Base-by-base conservation (phyloP, 2,797 vertebrate genomes). In the Xiphorhynchus erythropygius region DNA sequence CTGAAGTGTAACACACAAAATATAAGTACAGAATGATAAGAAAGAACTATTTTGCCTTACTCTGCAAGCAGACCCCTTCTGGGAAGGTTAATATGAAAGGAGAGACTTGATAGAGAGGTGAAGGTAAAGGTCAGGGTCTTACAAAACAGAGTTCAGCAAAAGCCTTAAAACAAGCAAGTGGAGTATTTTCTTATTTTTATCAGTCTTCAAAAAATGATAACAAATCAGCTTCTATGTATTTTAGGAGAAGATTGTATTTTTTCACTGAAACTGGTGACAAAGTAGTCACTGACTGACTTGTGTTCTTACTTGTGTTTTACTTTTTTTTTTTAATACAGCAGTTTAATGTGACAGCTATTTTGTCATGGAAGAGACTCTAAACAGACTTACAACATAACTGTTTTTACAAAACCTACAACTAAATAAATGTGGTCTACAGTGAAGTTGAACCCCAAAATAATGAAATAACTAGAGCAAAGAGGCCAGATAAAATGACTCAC, bases 401-500 rank as follows among this genome's bases (percentile, higher is more conserved):
- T 11, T 78, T 70, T 68, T 55, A 92, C 27, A 27, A 77, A 75
- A 91, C n/a, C 41, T 71, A 17, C 28, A 68, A 59, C 21, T 83
- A 60, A 53, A 85, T 42, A 87, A 62, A 67, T 2, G 2, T 49
- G 47, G 78, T 7, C 15, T 75, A 49, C 13, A 46, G 33, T 55
- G n/a, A 84, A 77, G 35, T 3, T 69, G 87, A 22, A 47, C 13
- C 2, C 39, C 41, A 75, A 96, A 80, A 73, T 27, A 4, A 46
- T 32, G 27, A 59, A 64, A 63, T 24, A 67, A 56, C 46, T 60
- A 75, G 19, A 87, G 17, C 27, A 83, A 33, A 87, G 62, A 82
- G 57, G 69, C 32, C 22, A 33, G 10, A n/a, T 90, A 56, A 59
- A 64, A 75, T 5, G 13, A 98, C 99, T 98, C 96, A 99, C 99